Base-by-base conservation (phyloP, 2,888 invertebrate species). In the Sialis fuliginosa region DNA sequence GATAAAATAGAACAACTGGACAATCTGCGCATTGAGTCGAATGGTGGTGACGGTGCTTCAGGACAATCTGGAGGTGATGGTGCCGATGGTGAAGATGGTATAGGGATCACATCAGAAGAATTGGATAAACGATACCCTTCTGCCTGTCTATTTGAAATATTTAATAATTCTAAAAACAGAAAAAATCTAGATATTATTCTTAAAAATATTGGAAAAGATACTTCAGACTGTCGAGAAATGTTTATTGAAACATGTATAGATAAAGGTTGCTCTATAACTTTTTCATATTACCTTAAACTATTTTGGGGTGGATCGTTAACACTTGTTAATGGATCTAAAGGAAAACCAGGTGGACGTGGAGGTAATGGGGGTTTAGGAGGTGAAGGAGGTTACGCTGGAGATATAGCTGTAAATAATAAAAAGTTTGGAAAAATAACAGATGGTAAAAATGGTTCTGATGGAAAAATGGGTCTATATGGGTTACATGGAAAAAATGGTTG, bases 51-150 rank as follows among this genome's bases (percentile, higher is more conserved):
- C 7, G 58, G 58, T 31, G 51, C 56, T 39, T 44, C 48, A 7
- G 58, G 58, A 8, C 57, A 58, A 53, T 50, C 54, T 45, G 58
- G 58, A 31, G 57, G 58, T 6, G 41, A 54, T 39, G 58, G 58
- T 13, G 45, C 10, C 6, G 47, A 54, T 48, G 58, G 58, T 7
- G 31, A 45, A 10, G 43, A 53, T 49, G 55, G 55, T 6, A 6
- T 13, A 9, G 39, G 48, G 37, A 47, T 54, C 10, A 40, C 32
- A 44, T 6, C 2, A 6, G 6, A 6, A 32, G 43, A 43, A 10
- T n/a, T 52, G 42, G 32, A 42, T 12, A 13, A 45, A 6, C 42
- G 41, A n/a, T 51, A 44, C 42, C 49, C 51, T 22, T 41, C 43
- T 5, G 30, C 39, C 33, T 44, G 31, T 34, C 22, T 31, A 2